Conservation (phyloP, 2,797 vertebrate species). For the Gadopsis bispinosus region DNA sequence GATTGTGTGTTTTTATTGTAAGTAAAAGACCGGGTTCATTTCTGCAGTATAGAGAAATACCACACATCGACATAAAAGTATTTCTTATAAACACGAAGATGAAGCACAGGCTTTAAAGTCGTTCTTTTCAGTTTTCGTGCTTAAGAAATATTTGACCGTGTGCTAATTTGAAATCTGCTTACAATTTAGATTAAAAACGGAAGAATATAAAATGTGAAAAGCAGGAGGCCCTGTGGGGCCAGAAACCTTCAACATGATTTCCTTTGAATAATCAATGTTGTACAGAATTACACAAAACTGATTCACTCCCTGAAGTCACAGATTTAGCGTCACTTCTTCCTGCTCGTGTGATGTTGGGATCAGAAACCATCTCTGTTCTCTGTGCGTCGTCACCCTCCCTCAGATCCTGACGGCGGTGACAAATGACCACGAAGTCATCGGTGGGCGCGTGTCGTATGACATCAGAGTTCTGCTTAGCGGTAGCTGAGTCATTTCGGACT, state of each 20-base stretch:
- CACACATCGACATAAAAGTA: neutral
- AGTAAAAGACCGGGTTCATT: neutral
- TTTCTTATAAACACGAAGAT: neutral
- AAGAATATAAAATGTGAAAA: neutral
- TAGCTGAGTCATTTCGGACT: slow-evolving; percentile 52
- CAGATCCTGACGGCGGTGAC: slow-evolving; percentile 53
- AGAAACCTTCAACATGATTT: slow-evolving; percentile 1
- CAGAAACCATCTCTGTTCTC: slow-evolving; percentile 23
- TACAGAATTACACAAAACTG: slow-evolving; percentile 20
- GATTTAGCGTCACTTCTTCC: too few relatives aligned
- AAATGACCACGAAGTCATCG: slow-evolving; percentile 38
- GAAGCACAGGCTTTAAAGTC: neutral
- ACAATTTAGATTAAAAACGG: slow-evolving; percentile 2
- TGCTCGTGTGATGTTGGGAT: neutral
- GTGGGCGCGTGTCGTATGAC: slow-evolving; percentile 40
- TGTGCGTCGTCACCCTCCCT: slow-evolving; percentile 40
- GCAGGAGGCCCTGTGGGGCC: neutral
- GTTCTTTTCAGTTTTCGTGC: neutral
- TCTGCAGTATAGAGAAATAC: neutral
- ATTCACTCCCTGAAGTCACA: slow-evolving; percentile 29
- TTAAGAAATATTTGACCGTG: slow-evolving; percentile 9
- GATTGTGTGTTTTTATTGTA: neutral
- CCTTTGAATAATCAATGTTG: slow-evolving; percentile 14
- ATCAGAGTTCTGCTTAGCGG: slow-evolving; percentile 37
- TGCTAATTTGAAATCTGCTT: neutral